Base-by-base conservation (phyloP, 2,797 vertebrate species). In the Austrolebias charrua region DNA sequence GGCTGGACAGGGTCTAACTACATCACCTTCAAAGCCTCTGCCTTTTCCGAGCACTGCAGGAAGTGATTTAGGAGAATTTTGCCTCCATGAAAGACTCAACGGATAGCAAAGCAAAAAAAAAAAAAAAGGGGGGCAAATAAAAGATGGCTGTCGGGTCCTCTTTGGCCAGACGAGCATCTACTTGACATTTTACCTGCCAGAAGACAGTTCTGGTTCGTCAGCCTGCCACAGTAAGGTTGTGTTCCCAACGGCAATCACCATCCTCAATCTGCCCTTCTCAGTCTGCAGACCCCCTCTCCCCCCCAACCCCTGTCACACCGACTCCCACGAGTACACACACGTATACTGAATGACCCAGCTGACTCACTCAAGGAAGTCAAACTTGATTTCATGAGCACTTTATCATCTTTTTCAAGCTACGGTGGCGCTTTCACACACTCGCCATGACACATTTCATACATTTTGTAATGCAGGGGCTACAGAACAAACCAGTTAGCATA, bases 151-250 rank as follows among this genome's bases (percentile, higher is more conserved):
- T 56, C 53, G 76, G 64, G 51, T 18, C 50, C 71, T 69, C 49
- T 66, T 18, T 52, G 67, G 62, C 51, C 52, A 69, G 75, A 82
- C 53, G 62, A 75, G 74, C 62, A 65, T 69, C 55, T 75, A 45
- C 79, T 75, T 82, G 75, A 85, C 71, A 73, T 75, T 53, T 63
- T 55, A 69, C 58, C 76, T 75, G 69, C 56, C 40, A 40, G 55
- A 71, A 63, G 83, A 79, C 69, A 76, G 71, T 78, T 76, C 51
- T 64, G 64, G 75, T 83, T 68, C 76, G 68, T 75, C 65, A 77
- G 68, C 74, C 71, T 79, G 80, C 63, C 67, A 71, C 69, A 69
- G 50, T 63, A 80, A 73, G 29, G 63, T 15, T 61, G 46, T 64
- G 76, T 56, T 57, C 72, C 63, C 60, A 50, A 54, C 33, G 50